Percentiles rank a stretch among this genome's conserved stretches.
Evolutionary conservation across 1,140 invertebrate species (phyloP).

Genomic region (Drosophila sturtevanti): DNA sequence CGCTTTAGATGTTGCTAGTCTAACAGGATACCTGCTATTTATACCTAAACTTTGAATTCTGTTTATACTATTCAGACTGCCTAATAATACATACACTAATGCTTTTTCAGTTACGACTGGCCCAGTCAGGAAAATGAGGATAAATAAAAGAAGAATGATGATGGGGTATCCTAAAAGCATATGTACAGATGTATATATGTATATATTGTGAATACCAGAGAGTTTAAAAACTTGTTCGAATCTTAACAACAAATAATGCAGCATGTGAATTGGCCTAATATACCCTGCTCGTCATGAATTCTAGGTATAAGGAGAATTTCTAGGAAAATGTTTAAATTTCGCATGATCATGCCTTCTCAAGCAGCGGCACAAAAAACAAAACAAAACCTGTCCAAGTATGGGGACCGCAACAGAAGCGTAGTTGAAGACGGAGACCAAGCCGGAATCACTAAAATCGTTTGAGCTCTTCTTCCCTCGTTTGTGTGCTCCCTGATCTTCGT

Average conservation of each 20-base stretch:
- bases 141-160: no score
- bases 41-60: no score
- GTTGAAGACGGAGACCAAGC: constrained; percentile 6
- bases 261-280: not conserved
- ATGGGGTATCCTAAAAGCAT: no score
- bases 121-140: no score
- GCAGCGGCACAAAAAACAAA: constrained; percentile 27
- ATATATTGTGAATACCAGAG: no score
- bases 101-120: no score
- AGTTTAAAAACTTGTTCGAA: not conserved
- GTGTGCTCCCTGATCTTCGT: not conserved
- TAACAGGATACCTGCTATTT: no score
- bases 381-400: constrained; percentile 37
- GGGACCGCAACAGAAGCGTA: not conserved
- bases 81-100: no score
- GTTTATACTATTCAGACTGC: no score
- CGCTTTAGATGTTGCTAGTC: not conserved
- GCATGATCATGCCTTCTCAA: constrained; percentile 57
- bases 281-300: constrained; percentile 4
- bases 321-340: constrained; percentile 71
- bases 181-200: no score
- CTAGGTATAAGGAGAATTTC: constrained; percentile 39
- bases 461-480: constrained; percentile 16
- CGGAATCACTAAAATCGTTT: constrained; percentile 43
- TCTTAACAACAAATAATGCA: not conserved